These are phyloP conservation scores for Litocranius walleri DNA, from an alignment of 2,113 vertebrate genomes.

Conservation along the genomic window DNA sequence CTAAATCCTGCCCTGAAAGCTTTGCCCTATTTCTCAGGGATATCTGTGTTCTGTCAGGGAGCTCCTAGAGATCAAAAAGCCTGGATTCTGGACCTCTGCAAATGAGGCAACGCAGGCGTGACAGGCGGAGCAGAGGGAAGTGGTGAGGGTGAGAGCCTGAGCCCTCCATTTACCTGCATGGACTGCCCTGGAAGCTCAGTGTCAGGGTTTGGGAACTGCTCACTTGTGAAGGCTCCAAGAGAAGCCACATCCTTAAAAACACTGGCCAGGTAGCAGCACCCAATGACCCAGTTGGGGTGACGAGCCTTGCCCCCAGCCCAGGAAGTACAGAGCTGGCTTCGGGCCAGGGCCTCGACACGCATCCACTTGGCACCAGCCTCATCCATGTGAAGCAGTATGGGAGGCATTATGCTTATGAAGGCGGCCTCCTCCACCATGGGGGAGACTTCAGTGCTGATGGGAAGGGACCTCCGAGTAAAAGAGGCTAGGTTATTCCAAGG, in stretches of 20 bases:
- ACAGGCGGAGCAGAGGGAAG: background rate
- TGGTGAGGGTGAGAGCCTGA: background rate
- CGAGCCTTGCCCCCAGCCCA: accelerated
- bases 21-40: background rate
- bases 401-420: accelerated
- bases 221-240: background rate
- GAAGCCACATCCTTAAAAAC: background rate
- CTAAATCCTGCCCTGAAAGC: background rate
- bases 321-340: background rate
- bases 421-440: background rate
- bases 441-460: background rate
- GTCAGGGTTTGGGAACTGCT: background rate
- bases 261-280: background rate
- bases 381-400: accelerated
- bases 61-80: background rate
- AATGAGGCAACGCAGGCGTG: background rate
- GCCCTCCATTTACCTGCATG: background rate
- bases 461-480: background rate
- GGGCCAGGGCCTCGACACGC: background rate
- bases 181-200: background rate
- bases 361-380: background rate
- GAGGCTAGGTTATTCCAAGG: background rate
- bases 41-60: background rate
- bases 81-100: background rate
- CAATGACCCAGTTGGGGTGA: background rate